These are phyloP conservation scores for Eucera pruinosa DNA, from an alignment of 2,888 invertebrate species.

Conservation along the genomic window DNA sequence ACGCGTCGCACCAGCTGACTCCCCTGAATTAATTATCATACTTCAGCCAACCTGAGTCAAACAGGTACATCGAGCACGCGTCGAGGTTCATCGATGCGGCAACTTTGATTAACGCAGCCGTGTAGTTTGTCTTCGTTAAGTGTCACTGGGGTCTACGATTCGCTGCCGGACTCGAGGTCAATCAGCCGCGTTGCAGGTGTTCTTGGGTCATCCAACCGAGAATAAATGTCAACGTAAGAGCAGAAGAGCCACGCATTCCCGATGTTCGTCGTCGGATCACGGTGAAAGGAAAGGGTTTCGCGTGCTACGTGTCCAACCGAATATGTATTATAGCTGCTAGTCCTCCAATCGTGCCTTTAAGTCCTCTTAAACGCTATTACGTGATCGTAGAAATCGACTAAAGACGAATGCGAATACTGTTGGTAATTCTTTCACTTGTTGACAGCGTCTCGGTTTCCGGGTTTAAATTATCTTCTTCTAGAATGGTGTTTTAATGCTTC, in stretches of 20 bases:
- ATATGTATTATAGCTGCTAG: slow-evolving; percentile 31
- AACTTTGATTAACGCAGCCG: slow-evolving; percentile 24
- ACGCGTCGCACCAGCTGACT: neutral
- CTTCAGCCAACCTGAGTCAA: neutral
- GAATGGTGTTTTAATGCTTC: too few relatives aligned
- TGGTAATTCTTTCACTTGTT: neutral
- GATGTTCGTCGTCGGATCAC: slow-evolving; percentile 58
- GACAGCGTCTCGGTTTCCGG: neutral
- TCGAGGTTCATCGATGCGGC: slow-evolving; percentile 6
- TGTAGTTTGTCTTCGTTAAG: slow-evolving; percentile 33
- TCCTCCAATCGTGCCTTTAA: slow-evolving; percentile 40
- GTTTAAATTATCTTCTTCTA: too few relatives aligned
- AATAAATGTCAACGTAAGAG: slow-evolving; percentile 72
- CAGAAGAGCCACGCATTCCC: slow-evolving; percentile 65
- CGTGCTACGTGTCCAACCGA: slow-evolving; percentile 40
- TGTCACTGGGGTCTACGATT: slow-evolving; percentile 25
- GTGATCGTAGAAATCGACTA: neutral
- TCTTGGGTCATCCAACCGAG: slow-evolving; percentile 53
- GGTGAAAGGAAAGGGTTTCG: slow-evolving; percentile 69
- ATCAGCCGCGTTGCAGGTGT: slow-evolving; percentile 59
- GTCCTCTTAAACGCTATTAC: slow-evolving; percentile 13
- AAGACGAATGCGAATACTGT: neutral
- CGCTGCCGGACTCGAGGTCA: slow-evolving; percentile 37
- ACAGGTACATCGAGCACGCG: neutral
- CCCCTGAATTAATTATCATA: slow-evolving; percentile 30